A percentile compares a stretch with the other conserved stretches of the same genome.
Evolutionary conservation across 2,888 invertebrate species (phyloP).

Genomic region (Chrysolina oricalcia): DNA sequence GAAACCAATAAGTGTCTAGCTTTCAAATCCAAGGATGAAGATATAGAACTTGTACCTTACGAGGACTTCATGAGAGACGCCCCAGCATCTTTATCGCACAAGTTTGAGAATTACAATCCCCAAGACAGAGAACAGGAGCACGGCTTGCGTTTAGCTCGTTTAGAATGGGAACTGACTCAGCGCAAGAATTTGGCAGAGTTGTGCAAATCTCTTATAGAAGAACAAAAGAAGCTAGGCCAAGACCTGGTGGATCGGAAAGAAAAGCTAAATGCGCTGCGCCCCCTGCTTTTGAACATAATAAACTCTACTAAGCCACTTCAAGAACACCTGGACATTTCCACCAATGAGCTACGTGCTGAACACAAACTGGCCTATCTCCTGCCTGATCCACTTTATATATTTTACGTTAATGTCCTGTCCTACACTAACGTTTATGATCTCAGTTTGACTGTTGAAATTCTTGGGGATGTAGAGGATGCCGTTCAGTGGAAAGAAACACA

Average conservation of each 20-base stretch:
- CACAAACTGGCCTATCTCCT: constrained; percentile 84
- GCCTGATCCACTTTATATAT: constrained; percentile 87
- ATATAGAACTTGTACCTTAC: constrained; percentile 88
- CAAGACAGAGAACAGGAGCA: constrained; percentile 77
- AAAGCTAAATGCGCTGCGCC: constrained; percentile 86
- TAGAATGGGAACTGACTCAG: constrained; percentile 94
- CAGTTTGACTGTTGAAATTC: constrained; percentile 73
- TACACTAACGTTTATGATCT: constrained; percentile 84
- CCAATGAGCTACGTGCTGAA: constrained; percentile 86
- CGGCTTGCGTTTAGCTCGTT: constrained; percentile 85
- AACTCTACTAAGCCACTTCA: constrained; percentile 91
- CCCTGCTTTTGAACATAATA: constrained; percentile 82
- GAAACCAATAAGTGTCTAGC: constrained; percentile 96
- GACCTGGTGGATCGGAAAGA: constrained; percentile 67
- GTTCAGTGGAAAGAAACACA: constrained; percentile 73
- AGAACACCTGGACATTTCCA: constrained; percentile 86
- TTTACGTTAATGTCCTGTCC: constrained; percentile 89
- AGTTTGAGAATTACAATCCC: constrained; percentile 63
- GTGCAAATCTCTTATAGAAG: constrained; percentile 83
- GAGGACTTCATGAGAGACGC: constrained; percentile 90
- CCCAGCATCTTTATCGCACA: constrained; percentile 73
- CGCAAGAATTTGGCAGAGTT: constrained; percentile 87
- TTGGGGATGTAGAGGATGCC: constrained; percentile 83
- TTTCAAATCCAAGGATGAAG: constrained; percentile 96
- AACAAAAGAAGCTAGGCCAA: constrained; percentile 84